A percentile compares a stretch with the other conserved stretches of the same genome.
Evolutionary conservation across 2,797 vertebrate species (phyloP).

Genomic region (Nyctalus aviator): DNA sequence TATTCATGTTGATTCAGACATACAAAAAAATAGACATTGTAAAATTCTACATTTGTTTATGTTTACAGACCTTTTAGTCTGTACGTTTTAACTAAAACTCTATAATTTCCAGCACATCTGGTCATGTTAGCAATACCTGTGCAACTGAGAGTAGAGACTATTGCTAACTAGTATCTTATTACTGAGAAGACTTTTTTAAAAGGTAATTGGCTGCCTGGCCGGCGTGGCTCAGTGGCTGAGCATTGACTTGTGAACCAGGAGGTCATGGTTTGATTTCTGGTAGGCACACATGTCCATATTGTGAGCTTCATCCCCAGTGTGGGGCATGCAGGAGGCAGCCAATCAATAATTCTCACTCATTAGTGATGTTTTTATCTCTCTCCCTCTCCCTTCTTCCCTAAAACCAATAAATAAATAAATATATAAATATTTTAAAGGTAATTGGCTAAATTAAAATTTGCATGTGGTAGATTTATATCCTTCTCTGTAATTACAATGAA

Average conservation of each 20-base stretch:
- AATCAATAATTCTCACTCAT: too few relatives aligned
- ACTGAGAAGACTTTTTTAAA: not conserved
- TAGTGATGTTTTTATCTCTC: too few relatives aligned
- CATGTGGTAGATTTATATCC: not conserved
- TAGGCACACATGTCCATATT: too few relatives aligned
- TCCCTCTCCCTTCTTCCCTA: too few relatives aligned
- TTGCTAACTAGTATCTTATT: not conserved
- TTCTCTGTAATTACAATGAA: not conserved
- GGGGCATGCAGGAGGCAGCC: too few relatives aligned
- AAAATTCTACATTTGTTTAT: constrained; percentile 11
- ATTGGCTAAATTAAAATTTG: not conserved
- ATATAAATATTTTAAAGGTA: not conserved
- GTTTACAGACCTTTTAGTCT: not conserved
- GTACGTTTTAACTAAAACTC: not conserved
- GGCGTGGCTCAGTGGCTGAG: too few relatives aligned
- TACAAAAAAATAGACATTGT: not conserved
- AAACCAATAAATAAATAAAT: too few relatives aligned
- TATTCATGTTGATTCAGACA: not conserved
- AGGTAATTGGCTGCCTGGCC: too few relatives aligned
- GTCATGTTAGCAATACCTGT: not conserved
- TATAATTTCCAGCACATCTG: not conserved
- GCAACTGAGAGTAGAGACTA: not conserved
- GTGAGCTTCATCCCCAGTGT: too few relatives aligned
- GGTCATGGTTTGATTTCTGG: too few relatives aligned
- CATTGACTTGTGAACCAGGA: too few relatives aligned